Percentiles rank a stretch among this genome's conserved stretches.
Evolutionary conservation across 2,888 invertebrate genomes (phyloP).

Genomic region (Chrysotoxum bicinctum): DNA sequence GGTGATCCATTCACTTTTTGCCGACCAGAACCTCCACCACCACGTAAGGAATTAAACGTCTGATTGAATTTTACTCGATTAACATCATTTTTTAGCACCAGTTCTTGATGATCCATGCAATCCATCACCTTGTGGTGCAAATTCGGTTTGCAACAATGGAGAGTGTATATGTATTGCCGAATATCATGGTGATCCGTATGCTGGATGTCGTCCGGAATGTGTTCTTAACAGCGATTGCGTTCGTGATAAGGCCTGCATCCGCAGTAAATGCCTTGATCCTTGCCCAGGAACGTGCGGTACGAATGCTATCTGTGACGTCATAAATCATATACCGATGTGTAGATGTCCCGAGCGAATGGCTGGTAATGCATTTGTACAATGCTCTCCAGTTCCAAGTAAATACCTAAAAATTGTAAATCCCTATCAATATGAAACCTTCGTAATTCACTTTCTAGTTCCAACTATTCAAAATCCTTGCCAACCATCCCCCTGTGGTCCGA

Average conservation of each 20-base stretch:
- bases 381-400: slow-evolving; percentile 81
- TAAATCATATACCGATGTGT: slow-evolving; percentile 91
- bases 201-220: slow-evolving; percentile 91
- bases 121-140: slow-evolving; percentile 90
- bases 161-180: slow-evolving; percentile 82
- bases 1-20: slow-evolving; percentile 92
- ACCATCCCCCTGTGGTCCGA: slow-evolving; percentile 88
- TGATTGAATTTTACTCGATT: background rate
- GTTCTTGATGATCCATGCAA: slow-evolving; percentile 85
- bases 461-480: slow-evolving; percentile 82
- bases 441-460: slow-evolving; percentile 77
- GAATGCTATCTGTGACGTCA: slow-evolving; percentile 88
- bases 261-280: slow-evolving; percentile 89
- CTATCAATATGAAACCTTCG: background rate
- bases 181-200: slow-evolving; percentile 89
- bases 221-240: slow-evolving; percentile 89
- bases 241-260: slow-evolving; percentile 86
- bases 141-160: slow-evolving; percentile 84
- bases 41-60: slow-evolving; percentile 75
- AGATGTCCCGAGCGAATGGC: slow-evolving; percentile 87
- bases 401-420: slow-evolving; percentile 57
- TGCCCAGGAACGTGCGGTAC: slow-evolving; percentile 90
- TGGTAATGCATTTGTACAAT: slow-evolving; percentile 88
- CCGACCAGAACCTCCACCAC: slow-evolving; percentile 82
- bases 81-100: slow-evolving; percentile 69